Base-by-base conservation (phyloP, 2,113 vertebrate species). In the Camelus bactrianus region DNA sequence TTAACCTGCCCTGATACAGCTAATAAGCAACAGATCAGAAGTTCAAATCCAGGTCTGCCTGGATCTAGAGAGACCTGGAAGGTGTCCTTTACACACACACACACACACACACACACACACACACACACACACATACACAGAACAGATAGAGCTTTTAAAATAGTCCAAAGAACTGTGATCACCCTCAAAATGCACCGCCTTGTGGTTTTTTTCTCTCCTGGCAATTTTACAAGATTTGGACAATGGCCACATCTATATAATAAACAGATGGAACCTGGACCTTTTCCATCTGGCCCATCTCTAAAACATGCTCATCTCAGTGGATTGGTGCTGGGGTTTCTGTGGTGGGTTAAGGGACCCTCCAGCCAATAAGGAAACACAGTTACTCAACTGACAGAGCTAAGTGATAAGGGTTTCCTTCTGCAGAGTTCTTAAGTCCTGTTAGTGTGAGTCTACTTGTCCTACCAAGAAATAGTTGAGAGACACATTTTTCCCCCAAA, bases 161-260 rank as follows among this genome's bases (percentile, higher is more conserved):
- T 62, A 91, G 52, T 95, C 52, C 56, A 91, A 50, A 93, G 69
- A 84, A 16, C 42, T 96, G 14, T 46, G 81, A 50, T 75, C 76
- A 58, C 42, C 75, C 64, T 93, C 64, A 83, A 67, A 96, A 92
- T 56, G 42, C 42, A 88, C 75, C 0, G 1, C 16, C 22, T 80
- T 76, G n/a, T 86, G 46, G 12, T n/a, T 50, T 67, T 52, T 67
- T 50, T 32, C 42, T 79, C 50, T 86, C 14, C 35, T 96, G 82
- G 72, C 1, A 30, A 89, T 89, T 91, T 93, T 93, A 84, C 46
- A 89, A 46, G 52, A 75, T 80, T 80, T 95, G 72, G 58, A 69
- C 77, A 94, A 84, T 70, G 35, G 69, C 92, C 89, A 96, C 69
- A 56, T 91, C 46, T 93, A 35, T 80, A 91, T 93, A 77, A 91